Evolutionary conservation across 2,888 invertebrate genomes (phyloP), one percentile per base, ranked within the genome.

Genomic region (Eutolmus rufibarbis): DNA sequence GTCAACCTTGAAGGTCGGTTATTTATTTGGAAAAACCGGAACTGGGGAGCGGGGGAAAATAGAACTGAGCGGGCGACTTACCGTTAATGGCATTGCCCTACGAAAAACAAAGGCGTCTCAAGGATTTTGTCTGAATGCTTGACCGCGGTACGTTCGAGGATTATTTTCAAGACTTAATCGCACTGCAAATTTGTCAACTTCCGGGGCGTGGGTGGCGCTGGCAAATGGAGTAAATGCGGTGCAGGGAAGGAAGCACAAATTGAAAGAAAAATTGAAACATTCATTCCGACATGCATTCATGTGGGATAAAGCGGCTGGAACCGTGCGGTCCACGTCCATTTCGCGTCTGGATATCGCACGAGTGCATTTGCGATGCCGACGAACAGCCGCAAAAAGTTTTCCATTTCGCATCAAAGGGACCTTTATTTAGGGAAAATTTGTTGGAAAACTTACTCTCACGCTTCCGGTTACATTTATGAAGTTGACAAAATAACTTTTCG

Each of bases 1-100:
- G 82, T 84, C 82, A 84, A 84, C 82, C 82, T 40, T 66, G 82
- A 84, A 84, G 82, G 82, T 66, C 82, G 82, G 82, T 84, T 66
- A 84, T 84, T 84, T 84, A 84, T 84, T 66, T 84, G 9, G 57
- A 46, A 46, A 66, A 66, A 19, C 57, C 57, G 40, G 66, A 84
- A 66, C 66, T 66, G 14, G 40, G 66, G 34, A 82, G 28, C 23
- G 51, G 56, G n/a, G 14, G 31, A 34, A 79, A n/a, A 79, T 46
- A 51, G 31, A 79, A 79, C 16, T 51, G 51, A 79, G 16, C 46
- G 28, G 28, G 31, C 28, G 51, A 40, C 51, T 28, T 16, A n/a
- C 79, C 28, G 51, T 43, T 46, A 51, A 51, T 79, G 51, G 23
- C 7, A 79, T 8, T 51, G 28, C 19, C 51, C 5, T 28, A 23